Percentiles rank a stretch among this genome's conserved stretches.
These are phyloP conservation scores for Echinops telfairi DNA, from an alignment of 2,113 vertebrate species.

Conservation along the genomic window DNA sequence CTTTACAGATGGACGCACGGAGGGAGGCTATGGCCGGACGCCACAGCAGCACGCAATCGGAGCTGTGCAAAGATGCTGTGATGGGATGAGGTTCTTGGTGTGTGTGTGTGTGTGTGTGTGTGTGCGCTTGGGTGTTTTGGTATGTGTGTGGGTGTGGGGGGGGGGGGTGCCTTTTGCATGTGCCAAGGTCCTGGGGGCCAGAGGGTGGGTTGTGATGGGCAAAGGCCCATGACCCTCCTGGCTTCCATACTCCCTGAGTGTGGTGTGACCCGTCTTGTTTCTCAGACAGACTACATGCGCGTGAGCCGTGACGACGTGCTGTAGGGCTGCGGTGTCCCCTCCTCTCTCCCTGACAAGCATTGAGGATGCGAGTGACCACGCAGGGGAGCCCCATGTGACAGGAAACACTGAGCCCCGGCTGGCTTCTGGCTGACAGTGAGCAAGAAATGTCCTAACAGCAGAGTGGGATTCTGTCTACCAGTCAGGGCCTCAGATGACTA, in stretches of 20 bases:
- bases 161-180: not conserved
- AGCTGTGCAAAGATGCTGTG: not conserved
- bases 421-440: not conserved
- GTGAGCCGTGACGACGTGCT: not conserved
- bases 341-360: not conserved
- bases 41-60: not conserved
- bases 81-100: not conserved
- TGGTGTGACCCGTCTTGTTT: not conserved
- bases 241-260: not conserved
- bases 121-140: not conserved
- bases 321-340: not conserved
- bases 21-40: not conserved
- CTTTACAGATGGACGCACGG: not conserved
- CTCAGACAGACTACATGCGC: not conserved
- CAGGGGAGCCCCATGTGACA: not conserved
- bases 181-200: not conserved
- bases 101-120: not conserved
- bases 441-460: not conserved
- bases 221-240: not conserved
- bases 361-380: not conserved
- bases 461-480: not conserved
- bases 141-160: not conserved
- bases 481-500: not conserved
- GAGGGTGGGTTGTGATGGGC: not conserved
- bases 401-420: constrained; percentile 3